phyloP scores from a whole-genome alignment of 2,113 vertebrate genomes.

The Otolemur garnettii region DNA sequence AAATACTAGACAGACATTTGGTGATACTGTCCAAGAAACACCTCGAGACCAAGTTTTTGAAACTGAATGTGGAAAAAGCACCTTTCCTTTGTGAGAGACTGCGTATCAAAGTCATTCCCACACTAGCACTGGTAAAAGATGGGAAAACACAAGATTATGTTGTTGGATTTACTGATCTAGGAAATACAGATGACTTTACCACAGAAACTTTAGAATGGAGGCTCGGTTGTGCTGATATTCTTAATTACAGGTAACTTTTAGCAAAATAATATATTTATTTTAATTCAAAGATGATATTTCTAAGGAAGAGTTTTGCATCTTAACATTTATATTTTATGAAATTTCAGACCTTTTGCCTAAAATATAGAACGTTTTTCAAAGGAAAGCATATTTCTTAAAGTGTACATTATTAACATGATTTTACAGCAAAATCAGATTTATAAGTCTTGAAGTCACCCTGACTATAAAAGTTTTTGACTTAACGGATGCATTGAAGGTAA shows the following conservation, averaged over 20 bases:
- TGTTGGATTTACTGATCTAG: conserved; percentile 96
- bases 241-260: conserved; percentile 95
- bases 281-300: background rate
- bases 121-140: conserved; percentile 95
- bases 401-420: background rate
- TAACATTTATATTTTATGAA: conserved; percentile 52
- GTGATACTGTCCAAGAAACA: conserved; percentile 95
- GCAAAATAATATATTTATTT: background rate
- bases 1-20: conserved; percentile 97
- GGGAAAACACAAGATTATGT: conserved; percentile 97
- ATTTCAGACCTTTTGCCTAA: background rate
- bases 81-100: conserved; percentile 97
- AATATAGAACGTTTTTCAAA: background rate
- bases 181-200: conserved; percentile 97
- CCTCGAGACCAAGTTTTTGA: conserved; percentile 98
- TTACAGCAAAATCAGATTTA: background rate
- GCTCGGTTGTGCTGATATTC: conserved; percentile 93
- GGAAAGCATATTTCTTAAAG: background rate
- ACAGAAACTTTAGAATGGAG: conserved; percentile 98
- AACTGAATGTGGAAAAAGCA: conserved; percentile 97
- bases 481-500: background rate
- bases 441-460: background rate
- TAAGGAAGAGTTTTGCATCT: background rate
- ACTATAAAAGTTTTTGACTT: background rate
- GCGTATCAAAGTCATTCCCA: conserved; percentile 95